Evolutionary conservation across 1,140 invertebrate genomes (phyloP), one percentile per base, ranked within the genome.

Genomic region (Drosophila nebulosa): DNA sequence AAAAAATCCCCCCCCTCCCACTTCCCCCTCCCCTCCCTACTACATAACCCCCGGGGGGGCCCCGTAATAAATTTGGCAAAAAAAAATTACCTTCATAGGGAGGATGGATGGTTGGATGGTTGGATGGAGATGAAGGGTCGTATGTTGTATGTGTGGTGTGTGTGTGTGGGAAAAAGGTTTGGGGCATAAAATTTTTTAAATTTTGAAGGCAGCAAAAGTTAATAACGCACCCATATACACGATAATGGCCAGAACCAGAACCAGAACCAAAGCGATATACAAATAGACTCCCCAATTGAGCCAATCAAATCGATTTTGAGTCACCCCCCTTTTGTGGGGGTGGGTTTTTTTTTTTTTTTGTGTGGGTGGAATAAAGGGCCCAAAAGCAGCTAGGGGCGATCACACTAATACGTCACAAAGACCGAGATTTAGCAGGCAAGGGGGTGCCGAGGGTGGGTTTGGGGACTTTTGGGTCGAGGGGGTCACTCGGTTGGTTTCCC

Each of bases 161-260:
- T 24, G 56, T 39, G 18, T 21, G 59, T 69, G 51, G 30, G 12
- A 32, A 64, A 78, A 65, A 60, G 51, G 56, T 42, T 66, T 69
- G 66, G 64, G 66, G 64, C 83, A 81, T 88, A 88, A 83, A 88
- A 88, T 88, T 88, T 83, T 88, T 83, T 72, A 78, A 83, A 68
- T 88, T 78, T 83, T 78, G 83, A 83, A 88, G 78, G 60, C 78
- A 83, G 75, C 84, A 83, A 83, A 88, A 75, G 83, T 88, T 88
- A 88, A 88, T 88, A 86, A 88, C 83, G 83, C 72, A 64, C 78
- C 75, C 32, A 36, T 63, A 88, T 79, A 77, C 60, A 88, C 74
- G 83, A 81, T 88, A 86, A 81, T 81, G 78, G 78, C 26, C 46
- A 10, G n/a, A 51, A 63, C 26, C 52, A 30, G n/a, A n/a, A n/a